Evolutionary conservation across 2,113 vertebrate species (phyloP).

Genomic region (Entelurus aequoreus): DNA sequence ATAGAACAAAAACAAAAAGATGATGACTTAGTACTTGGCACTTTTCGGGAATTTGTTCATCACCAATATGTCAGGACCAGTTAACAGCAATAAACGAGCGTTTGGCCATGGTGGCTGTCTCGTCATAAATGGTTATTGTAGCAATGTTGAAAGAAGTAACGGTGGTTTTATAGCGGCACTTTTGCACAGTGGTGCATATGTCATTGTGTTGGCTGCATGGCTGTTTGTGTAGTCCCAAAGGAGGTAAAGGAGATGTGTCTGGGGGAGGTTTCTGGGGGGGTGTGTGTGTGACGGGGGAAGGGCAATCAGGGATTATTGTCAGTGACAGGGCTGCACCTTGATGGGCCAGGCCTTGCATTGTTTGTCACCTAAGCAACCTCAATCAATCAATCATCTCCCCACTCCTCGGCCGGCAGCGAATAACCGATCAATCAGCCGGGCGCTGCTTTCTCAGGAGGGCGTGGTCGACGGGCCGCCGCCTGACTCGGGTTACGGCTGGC

Average conservation of each 20-base stretch:
- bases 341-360: slow-evolving; percentile 62
- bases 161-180: background rate
- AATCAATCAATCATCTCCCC: slow-evolving; percentile 76
- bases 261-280: background rate
- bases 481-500: slow-evolving; percentile 49
- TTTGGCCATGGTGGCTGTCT: no score
- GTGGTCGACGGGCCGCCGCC: slow-evolving; percentile 13
- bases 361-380: slow-evolving; percentile 72
- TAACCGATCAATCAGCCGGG: slow-evolving; percentile 62
- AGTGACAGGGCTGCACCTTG: slow-evolving; percentile 69
- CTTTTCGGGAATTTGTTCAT: no score
- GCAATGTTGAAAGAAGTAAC: background rate
- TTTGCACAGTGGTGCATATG: background rate
- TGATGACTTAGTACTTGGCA: no score
- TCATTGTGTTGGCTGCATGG: slow-evolving; percentile 2
- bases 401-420: slow-evolving; percentile 28
- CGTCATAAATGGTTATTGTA: background rate
- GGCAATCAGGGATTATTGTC: slow-evolving; percentile 68
- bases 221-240: slow-evolving; percentile 33
- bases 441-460: slow-evolving; percentile 42
- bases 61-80: no score
- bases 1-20: no score
- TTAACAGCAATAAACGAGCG: no score
- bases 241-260: slow-evolving; percentile 30
- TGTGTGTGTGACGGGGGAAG: slow-evolving; percentile 8